Conservation (phyloP, 2,797 vertebrate genomes). For the Myotis planiceps region DNA sequence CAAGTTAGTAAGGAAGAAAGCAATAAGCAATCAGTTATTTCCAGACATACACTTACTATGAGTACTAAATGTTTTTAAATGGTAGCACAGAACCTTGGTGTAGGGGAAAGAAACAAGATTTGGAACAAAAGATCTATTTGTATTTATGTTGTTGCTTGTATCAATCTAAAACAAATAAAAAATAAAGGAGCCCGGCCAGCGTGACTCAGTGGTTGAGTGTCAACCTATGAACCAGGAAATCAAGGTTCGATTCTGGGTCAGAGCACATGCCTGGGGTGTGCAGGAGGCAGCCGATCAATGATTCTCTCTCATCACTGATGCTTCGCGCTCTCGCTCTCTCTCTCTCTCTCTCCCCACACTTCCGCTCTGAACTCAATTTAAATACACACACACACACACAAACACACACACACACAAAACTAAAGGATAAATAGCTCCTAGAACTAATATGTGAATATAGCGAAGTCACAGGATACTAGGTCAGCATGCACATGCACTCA, state of each 20-base stretch:
- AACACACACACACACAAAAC: background rate
- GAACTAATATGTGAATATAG: background rate
- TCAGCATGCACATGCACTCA: background rate
- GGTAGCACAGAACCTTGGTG: background rate
- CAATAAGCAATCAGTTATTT: constrained; percentile 21
- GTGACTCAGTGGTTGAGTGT: no score
- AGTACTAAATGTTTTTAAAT: constrained; percentile 31
- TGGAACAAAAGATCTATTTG: background rate
- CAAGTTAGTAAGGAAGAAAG: background rate
- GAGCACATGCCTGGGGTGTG: no score
- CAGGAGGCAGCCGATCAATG: no score
- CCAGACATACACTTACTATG: background rate
- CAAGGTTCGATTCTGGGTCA: no score
- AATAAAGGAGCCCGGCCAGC: background rate
- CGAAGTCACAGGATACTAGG: background rate
- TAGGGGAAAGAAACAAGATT: background rate
- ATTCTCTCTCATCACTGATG: no score
- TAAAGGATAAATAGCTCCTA: background rate
- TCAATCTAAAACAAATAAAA: background rate
- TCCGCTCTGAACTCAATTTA: no score
- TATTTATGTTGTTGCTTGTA: background rate
- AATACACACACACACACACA: background rate
- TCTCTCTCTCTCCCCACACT: no score
- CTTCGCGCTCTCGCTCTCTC: no score
- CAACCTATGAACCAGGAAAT: no score